phyloP scores from a whole-genome alignment of 1,140 invertebrate genomes.

The Agrilus planipennis region DNA sequence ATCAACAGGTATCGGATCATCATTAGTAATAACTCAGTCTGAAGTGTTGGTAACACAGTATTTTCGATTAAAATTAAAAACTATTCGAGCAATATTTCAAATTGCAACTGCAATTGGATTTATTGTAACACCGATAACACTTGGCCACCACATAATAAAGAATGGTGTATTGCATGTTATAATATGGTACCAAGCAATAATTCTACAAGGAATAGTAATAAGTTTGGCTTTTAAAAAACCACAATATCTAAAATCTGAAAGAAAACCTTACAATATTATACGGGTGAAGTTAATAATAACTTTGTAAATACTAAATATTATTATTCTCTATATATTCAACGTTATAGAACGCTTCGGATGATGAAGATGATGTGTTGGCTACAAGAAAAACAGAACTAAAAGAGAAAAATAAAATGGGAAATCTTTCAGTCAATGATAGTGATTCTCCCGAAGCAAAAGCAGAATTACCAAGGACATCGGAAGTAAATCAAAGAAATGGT shows the following conservation, averaged over 20 bases:
- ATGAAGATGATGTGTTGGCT: conserved; percentile 28
- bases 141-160: conserved; percentile 21
- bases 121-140: conserved; percentile 19
- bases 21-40: conserved; percentile 24
- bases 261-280: conserved; percentile 19
- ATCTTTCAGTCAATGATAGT: conserved; percentile 3
- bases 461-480: not conserved
- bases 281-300: conserved; percentile 12
- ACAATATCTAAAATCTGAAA: conserved; percentile 23
- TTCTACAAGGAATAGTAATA: conserved; percentile 24
- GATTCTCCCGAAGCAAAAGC: not conserved
- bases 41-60: conserved; percentile 29
- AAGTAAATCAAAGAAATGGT: not conserved
- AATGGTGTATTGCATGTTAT: conserved; percentile 19
- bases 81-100: conserved; percentile 19
- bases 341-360: conserved; percentile 15
- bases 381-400: conserved; percentile 24
- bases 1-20: conserved; percentile 27
- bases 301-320: not conserved
- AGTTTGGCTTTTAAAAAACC: conserved; percentile 26
- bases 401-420: conserved; percentile 17
- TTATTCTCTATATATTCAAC: not conserved
- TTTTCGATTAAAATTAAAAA: conserved; percentile 24
- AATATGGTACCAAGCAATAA: conserved; percentile 28
- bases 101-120: conserved; percentile 19